These are phyloP conservation scores for Lithobates pipiens DNA, from an alignment of 2,797 vertebrate species.

Conservation along the genomic window DNA sequence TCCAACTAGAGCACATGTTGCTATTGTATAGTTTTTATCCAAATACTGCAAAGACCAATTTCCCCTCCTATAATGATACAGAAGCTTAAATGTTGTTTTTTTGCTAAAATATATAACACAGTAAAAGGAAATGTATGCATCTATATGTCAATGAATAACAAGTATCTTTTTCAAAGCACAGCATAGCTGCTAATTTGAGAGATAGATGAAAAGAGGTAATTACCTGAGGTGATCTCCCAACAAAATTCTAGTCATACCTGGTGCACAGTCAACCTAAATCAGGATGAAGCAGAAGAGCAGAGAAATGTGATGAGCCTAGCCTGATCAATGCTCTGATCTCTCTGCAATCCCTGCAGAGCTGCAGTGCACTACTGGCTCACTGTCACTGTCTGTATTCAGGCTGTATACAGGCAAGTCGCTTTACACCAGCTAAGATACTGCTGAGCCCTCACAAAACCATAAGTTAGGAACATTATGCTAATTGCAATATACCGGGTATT, in stretches of 20 bases:
- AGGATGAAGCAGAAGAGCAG: slow-evolving; percentile 25
- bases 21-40: neutral
- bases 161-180: neutral
- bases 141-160: neutral
- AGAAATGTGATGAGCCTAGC: neutral
- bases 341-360: slow-evolving; percentile 52
- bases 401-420: neutral
- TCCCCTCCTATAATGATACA: neutral
- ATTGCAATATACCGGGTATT: neutral
- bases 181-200: neutral
- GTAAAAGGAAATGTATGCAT: neutral
- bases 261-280: neutral
- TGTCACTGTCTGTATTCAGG: slow-evolving; percentile 44
- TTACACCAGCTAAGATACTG: neutral
- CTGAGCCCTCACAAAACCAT: slow-evolving; percentile 11
- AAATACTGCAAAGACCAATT: neutral
- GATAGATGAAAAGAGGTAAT: slow-evolving; percentile 26
- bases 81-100: neutral
- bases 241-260: slow-evolving; percentile 38
- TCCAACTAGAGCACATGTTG: slow-evolving; percentile 35
- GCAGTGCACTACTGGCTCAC: slow-evolving; percentile 34
- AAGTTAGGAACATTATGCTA: slow-evolving; percentile 12
- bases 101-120: neutral
- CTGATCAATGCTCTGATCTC: slow-evolving; percentile 39
- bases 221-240: slow-evolving; percentile 51